phyloP scores from a whole-genome alignment of 1,140 invertebrate genomes.

The Hypsibius dujardini region DNA sequence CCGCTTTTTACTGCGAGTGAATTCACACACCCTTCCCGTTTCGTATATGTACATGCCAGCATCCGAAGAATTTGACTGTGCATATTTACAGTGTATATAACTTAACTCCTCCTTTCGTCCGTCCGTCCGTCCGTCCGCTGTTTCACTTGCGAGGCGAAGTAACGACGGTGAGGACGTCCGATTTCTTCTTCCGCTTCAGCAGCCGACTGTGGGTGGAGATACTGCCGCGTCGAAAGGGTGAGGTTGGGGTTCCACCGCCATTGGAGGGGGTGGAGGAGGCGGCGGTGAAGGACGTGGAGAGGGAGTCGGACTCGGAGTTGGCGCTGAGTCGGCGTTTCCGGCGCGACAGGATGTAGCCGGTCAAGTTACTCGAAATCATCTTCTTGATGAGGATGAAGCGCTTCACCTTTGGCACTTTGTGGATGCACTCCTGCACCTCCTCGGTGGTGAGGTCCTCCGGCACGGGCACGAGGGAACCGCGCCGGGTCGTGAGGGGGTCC shows the following conservation, averaged over 20 bases:
- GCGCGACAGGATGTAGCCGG: not conserved
- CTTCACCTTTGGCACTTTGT: constrained; percentile 14
- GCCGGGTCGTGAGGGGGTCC: not conserved
- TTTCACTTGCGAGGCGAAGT: no score
- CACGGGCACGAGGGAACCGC: constrained; percentile 4
- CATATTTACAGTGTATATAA: no score
- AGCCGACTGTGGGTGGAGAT: not conserved
- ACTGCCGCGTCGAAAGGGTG: not conserved
- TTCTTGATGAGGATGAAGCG: constrained; percentile 3
- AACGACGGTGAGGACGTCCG: not conserved
- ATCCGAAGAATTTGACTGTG: no score
- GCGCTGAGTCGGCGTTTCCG: constrained; percentile 11
- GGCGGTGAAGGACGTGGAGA: not conserved
- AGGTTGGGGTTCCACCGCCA: no score
- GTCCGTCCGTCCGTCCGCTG: no score
- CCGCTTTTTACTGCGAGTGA: no score
- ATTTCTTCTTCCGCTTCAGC: not conserved
- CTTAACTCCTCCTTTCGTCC: no score
- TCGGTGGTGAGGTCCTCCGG: constrained; percentile 11
- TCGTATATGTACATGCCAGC: no score
- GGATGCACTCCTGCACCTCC: not conserved
- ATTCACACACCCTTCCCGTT: no score
- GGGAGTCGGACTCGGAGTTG: constrained; percentile 11
- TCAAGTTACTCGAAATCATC: not conserved
- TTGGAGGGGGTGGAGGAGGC: no score